Conservation (phyloP, 2,888 invertebrate species). For the Stictocephala bisonia region DNA sequence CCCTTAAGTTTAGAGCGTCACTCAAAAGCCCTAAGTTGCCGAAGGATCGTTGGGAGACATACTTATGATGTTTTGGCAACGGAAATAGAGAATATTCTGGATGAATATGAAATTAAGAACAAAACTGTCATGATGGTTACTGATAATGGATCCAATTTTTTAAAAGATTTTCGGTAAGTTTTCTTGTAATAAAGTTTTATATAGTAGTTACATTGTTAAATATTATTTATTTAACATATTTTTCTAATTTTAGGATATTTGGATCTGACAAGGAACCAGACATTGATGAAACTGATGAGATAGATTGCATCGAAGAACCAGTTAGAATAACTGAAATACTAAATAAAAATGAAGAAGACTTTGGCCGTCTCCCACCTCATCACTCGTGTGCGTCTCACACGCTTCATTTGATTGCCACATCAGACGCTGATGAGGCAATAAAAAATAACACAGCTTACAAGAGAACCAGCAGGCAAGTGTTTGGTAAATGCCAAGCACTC, state of each 20-base stretch:
- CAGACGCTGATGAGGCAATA: constrained; percentile 9
- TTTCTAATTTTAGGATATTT: background rate
- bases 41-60: background rate
- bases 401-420: constrained; percentile 22
- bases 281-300: constrained; percentile 19
- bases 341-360: background rate
- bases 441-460: constrained; percentile 9
- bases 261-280: background rate
- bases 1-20: background rate
- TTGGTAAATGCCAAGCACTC: background rate
- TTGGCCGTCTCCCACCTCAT: background rate
- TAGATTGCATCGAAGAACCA: background rate
- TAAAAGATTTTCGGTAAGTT: background rate
- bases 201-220: too few species aligned
- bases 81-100: background rate
- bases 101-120: background rate
- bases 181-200: background rate
- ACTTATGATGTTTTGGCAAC: background rate
- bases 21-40: background rate
- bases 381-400: background rate
- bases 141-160: background rate
- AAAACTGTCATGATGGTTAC: background rate
- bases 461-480: background rate
- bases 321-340: background rate
- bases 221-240: background rate